These are phyloP conservation scores for Typhlichthys subterraneus DNA, from an alignment of 2,797 vertebrate genomes.

Conservation along the genomic window DNA sequence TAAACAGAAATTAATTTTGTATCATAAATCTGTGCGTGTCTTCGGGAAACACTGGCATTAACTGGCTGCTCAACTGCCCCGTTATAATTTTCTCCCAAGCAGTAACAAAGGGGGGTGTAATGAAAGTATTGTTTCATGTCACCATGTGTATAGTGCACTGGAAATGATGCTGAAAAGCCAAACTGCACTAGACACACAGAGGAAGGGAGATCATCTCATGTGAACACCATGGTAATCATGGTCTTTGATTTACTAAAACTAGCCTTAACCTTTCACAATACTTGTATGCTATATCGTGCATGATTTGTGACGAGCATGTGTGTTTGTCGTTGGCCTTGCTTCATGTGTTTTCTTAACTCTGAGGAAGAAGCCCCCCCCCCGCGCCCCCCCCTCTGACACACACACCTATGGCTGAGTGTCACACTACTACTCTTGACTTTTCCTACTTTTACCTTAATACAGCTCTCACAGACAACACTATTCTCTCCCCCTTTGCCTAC, in stretches of 20 bases:
- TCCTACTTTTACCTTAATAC: too few relatives aligned
- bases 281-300: constrained; percentile 32
- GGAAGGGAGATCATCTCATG: constrained; percentile 49
- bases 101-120: constrained; percentile 21
- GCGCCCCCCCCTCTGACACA: not conserved
- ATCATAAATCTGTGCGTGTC: too few relatives aligned
- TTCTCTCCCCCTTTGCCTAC: too few relatives aligned
- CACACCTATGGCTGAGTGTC: too few relatives aligned
- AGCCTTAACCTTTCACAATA: too few relatives aligned
- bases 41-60: too few relatives aligned
- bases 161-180: constrained; percentile 71
- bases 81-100: constrained; percentile 11
- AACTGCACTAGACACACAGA: constrained; percentile 71
- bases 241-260: constrained; percentile 37
- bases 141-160: constrained; percentile 70
- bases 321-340: too few relatives aligned
- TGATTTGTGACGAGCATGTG: constrained; percentile 23
- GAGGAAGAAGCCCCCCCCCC: not conserved
- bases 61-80: constrained; percentile 3
- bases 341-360: not conserved
- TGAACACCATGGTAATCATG: constrained; percentile 64
- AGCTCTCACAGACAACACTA: too few relatives aligned
- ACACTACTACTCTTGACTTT: too few relatives aligned
- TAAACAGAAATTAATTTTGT: too few relatives aligned
- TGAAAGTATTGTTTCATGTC: constrained; percentile 51